These are phyloP conservation scores for Spinus olivaceus DNA, from an alignment of 2,797 vertebrate species.

Conservation along the genomic window DNA sequence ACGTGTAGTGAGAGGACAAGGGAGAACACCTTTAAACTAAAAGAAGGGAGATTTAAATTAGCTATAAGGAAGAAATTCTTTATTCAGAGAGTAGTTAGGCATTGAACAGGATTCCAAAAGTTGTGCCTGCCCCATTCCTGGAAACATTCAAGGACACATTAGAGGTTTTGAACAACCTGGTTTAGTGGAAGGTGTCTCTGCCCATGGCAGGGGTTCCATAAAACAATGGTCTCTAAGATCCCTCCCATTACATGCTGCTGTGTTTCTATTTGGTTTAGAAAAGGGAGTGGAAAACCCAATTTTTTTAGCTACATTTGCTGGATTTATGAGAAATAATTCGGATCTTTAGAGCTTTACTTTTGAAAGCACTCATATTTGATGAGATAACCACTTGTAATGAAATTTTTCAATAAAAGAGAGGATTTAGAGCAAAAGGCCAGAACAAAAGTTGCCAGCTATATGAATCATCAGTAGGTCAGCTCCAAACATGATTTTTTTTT, in stretches of 20 bases:
- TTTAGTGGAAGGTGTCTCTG: neutral
- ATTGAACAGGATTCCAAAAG: neutral
- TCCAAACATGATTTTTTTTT: neutral
- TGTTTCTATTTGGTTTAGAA: neutral
- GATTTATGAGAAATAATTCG: neutral
- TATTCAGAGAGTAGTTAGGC: neutral
- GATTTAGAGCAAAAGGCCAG: neutral
- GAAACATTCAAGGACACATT: neutral
- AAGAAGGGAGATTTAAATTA: neutral
- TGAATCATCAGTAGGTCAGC: neutral
- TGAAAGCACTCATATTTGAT: neutral
- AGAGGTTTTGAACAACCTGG: neutral
- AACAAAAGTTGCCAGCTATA: neutral
- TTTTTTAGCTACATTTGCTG: neutral
- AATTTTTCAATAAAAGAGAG: neutral
- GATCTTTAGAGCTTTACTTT: neutral
- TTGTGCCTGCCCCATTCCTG: neutral
- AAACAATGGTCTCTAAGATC: accelerated
- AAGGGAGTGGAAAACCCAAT: neutral
- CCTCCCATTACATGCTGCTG: accelerated
- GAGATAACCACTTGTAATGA: neutral
- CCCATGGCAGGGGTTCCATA: accelerated
- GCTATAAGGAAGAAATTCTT: neutral
- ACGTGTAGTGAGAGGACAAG: accelerated
- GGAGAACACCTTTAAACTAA: neutral